Percentiles rank a stretch among this genome's conserved stretches.
Conservation (phyloP, 2,888 invertebrate species). For the Drosophila greeni region DNA sequence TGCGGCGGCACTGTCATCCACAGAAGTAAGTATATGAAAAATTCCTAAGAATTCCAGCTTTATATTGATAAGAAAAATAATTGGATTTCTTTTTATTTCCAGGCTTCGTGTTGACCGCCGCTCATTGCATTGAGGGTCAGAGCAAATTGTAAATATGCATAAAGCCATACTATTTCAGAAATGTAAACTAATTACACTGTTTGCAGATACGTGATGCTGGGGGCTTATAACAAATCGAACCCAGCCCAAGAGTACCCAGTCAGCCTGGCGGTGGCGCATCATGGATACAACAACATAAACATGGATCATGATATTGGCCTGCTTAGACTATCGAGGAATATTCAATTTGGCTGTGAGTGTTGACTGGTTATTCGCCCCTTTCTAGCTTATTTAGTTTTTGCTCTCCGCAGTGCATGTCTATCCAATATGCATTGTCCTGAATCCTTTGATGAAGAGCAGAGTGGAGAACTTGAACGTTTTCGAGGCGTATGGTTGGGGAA, state of each 20-base stretch:
- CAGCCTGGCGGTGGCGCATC: rapidly evolving
- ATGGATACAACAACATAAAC: rapidly evolving
- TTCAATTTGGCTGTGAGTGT: neutral
- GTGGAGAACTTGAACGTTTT: rapidly evolving
- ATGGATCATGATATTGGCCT: constrained; percentile 6
- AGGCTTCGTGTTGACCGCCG: constrained; percentile 22
- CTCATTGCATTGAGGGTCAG: constrained; percentile 1
- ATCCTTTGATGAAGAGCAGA: neutral
- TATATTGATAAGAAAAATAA: too few relatives aligned
- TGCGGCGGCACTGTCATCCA: constrained; percentile 23
- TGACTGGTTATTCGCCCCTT: neutral
- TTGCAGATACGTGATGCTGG: constrained; percentile 6
- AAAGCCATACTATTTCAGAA: neutral
- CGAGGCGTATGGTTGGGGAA: constrained; percentile 10
- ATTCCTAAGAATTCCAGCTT: neutral
- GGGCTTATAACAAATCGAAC: neutral
- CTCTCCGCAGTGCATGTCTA: neutral
- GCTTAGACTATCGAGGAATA: neutral
- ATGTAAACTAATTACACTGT: neutral
- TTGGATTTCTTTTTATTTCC: neutral
- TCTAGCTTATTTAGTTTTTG: neutral
- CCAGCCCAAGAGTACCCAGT: neutral
- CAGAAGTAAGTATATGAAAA: neutral
- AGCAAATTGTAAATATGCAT: neutral
- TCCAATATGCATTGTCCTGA: neutral